A percentile compares a stretch with the other conserved stretches of the same genome.
Conservation (phyloP, 2,888 invertebrate species). For the Dichetophora obliterata region DNA sequence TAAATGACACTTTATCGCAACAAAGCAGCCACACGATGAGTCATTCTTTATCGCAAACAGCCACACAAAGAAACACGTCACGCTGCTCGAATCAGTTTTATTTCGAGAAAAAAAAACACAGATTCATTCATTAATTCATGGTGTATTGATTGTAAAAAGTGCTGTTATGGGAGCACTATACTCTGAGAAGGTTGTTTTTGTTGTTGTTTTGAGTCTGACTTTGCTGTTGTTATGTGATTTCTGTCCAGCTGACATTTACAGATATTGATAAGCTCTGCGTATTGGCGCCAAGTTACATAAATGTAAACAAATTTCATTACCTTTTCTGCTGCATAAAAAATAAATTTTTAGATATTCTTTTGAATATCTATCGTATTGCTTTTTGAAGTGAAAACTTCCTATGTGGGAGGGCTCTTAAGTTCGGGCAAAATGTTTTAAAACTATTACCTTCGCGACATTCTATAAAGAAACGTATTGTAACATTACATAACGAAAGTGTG, state of each 20-base stretch:
- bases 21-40: not conserved
- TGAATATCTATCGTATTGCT: too few relatives aligned
- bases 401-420: too few relatives aligned
- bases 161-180: not conserved
- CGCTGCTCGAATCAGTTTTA: not conserved
- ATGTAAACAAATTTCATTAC: not conserved
- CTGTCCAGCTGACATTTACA: conserved; percentile 15
- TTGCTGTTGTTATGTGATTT: not conserved
- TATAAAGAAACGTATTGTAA: too few relatives aligned
- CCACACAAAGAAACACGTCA: not conserved
- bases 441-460: too few relatives aligned
- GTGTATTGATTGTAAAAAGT: not conserved
- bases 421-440: too few relatives aligned
- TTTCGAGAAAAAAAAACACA: not conserved
- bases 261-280: conserved; percentile 16
- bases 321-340: too few relatives aligned
- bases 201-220: not conserved
- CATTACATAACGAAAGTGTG: too few relatives aligned
- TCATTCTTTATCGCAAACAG: not conserved
- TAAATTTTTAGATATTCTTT: too few relatives aligned
- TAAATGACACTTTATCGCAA: conserved; percentile 13
- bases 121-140: conserved; percentile 2
- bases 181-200: not conserved
- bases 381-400: too few relatives aligned
- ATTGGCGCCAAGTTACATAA: conserved; percentile 8